Conservation (phyloP, 2,888 invertebrate genomes). For the Erebia epiphron region DNA sequence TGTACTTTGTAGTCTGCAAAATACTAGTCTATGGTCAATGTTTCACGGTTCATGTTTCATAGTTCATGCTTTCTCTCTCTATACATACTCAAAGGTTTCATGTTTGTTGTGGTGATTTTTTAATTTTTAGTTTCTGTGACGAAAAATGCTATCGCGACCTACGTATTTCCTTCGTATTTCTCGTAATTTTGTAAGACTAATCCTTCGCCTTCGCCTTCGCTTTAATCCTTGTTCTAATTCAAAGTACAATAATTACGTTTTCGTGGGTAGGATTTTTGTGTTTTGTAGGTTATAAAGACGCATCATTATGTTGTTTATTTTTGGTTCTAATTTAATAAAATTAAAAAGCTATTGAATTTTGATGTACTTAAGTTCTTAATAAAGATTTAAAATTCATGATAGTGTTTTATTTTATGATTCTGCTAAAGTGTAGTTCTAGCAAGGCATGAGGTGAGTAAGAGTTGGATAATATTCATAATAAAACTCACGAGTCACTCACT, state of each 20-base stretch:
- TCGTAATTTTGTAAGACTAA: too few species aligned
- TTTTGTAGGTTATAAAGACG: slow-evolving; percentile 7
- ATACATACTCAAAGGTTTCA: too few species aligned
- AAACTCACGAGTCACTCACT: too few species aligned
- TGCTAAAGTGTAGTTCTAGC: not conserved
- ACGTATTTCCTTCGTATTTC: too few species aligned
- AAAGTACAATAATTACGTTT: not conserved
- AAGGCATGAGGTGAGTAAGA: not conserved
- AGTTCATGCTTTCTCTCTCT: too few species aligned
- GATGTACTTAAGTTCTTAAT: not conserved
- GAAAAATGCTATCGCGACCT: too few species aligned
- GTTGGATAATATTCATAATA: not conserved
- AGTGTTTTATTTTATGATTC: not conserved
- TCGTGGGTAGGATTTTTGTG: not conserved
- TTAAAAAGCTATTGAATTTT: not conserved
- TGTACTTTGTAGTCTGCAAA: too few species aligned
- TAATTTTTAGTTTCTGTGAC: too few species aligned
- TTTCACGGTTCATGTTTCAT: too few species aligned
- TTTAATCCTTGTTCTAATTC: not conserved
- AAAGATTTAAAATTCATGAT: not conserved
- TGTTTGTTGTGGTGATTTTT: too few species aligned
- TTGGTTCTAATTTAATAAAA: too few species aligned
- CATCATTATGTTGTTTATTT: not conserved
- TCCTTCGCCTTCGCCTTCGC: not conserved
- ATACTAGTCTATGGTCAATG: too few species aligned